Evolutionary conservation across 2,888 invertebrate species (phyloP).

Genomic region (Pycnomerus fuliginosus): DNA sequence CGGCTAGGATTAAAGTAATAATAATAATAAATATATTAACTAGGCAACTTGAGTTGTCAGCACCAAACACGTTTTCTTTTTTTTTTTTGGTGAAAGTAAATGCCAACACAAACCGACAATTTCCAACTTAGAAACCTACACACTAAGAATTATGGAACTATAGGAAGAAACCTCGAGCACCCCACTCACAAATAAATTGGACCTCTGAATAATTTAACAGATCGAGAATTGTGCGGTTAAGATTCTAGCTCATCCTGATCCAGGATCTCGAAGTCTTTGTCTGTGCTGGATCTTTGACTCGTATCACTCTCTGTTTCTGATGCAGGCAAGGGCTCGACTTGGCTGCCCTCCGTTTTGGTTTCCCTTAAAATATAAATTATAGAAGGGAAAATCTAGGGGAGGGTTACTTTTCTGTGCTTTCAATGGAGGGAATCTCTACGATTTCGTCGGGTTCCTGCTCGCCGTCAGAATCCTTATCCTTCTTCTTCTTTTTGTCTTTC

Average conservation of each 20-base stretch:
- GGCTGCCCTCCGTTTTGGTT: constrained; percentile 3
- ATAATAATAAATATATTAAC: constrained; percentile 21
- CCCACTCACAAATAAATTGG: no score
- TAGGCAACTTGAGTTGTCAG: constrained; percentile 13
- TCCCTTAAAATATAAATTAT: not conserved
- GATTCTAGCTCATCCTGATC: constrained; percentile 66
- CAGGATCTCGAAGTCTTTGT: constrained; percentile 86
- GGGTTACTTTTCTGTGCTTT: no score
- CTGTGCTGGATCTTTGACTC: constrained; percentile 78
- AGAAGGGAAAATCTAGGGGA: no score
- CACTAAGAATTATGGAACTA: not conserved
- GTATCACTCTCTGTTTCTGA: constrained; percentile 83
- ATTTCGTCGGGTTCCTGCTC: constrained; percentile 55
- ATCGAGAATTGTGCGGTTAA: constrained; percentile 22
- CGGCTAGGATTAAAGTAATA: no score
- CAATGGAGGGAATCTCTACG: no score
- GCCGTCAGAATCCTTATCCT: constrained; percentile 79
- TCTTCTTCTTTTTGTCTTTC: constrained; percentile 70
- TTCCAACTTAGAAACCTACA: not conserved
- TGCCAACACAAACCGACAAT: constrained; percentile 5
- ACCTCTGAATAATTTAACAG: not conserved
- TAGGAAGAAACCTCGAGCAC: constrained; percentile 2
- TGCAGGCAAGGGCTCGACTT: constrained; percentile 28
- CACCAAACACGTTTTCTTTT: no score
- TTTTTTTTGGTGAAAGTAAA: no score